Conservation (phyloP, 2,888 invertebrate genomes). For the Drosophila paramelanica region DNA sequence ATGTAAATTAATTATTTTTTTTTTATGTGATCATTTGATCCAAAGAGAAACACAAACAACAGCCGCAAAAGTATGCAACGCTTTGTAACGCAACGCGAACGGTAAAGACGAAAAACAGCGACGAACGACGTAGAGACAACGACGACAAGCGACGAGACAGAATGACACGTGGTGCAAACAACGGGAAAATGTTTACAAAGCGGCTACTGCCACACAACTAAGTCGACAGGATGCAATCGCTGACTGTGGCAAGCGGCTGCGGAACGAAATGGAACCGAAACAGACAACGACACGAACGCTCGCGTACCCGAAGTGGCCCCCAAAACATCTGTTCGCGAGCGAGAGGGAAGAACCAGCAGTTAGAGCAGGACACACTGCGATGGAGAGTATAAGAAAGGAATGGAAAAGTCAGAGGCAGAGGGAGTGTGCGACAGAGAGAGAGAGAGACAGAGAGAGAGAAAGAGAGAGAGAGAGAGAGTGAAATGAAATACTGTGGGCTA, state of each 20-base stretch:
- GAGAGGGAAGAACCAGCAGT: slow-evolving; percentile 27
- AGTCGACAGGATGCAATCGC: slow-evolving; percentile 71
- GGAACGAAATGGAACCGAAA: slow-evolving; percentile 67
- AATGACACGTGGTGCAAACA: slow-evolving; percentile 71
- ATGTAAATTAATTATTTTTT: slow-evolving; percentile 1
- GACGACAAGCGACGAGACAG: slow-evolving; percentile 55
- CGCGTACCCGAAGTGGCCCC: slow-evolving; percentile 34
- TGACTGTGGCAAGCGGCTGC: slow-evolving; percentile 44
- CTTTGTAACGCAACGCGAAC: slow-evolving; percentile 54
- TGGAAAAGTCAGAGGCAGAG: background rate
- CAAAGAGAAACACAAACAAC: slow-evolving; percentile 39
- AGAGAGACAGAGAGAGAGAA: slow-evolving; percentile 1
- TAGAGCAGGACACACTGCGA: slow-evolving; percentile 9
- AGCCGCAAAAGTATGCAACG: slow-evolving; percentile 49
- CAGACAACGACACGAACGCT: slow-evolving; percentile 49
- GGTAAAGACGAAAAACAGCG: slow-evolving; percentile 61
- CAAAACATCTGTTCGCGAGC: slow-evolving; percentile 56
- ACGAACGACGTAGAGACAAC: slow-evolving; percentile 57
- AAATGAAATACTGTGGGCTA: slow-evolving; percentile 39
- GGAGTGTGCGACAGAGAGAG: background rate
- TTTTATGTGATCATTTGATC: slow-evolving; percentile 23
- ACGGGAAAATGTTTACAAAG: slow-evolving; percentile 78
- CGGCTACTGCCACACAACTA: slow-evolving; percentile 80
- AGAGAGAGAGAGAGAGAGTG: slow-evolving; percentile 7
- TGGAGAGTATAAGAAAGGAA: background rate